Percentiles rank a stretch among this genome's conserved stretches.
These are phyloP conservation scores for Pangasius krempfi DNA, from an alignment of 2,797 vertebrate genomes.

Conservation along the genomic window DNA sequence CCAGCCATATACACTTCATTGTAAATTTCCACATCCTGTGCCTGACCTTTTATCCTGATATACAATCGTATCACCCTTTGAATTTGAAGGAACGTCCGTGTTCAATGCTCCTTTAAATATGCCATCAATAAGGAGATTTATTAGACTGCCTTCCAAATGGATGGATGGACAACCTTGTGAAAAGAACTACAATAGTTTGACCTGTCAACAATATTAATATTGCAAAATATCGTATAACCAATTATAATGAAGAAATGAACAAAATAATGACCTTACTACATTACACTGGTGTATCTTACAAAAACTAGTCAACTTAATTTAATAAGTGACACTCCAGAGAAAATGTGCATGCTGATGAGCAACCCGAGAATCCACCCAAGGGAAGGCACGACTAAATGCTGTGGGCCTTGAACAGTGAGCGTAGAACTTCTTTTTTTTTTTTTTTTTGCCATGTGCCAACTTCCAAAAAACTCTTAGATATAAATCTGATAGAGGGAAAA, in stretches of 20 bases:
- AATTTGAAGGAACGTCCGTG: background rate
- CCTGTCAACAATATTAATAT: background rate
- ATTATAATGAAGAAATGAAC: background rate
- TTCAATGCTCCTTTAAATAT: background rate
- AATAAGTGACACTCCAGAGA: background rate
- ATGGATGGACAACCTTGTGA: background rate
- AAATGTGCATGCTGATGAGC: background rate
- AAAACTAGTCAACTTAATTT: constrained; percentile 4
- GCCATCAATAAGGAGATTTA: background rate
- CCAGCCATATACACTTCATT: background rate
- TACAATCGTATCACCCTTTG: background rate
- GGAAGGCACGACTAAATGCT: constrained; percentile 32
- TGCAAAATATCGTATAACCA: background rate
- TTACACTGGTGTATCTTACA: background rate
- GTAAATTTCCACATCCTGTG: background rate
- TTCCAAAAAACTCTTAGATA: background rate
- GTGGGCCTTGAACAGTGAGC: background rate
- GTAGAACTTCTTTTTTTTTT: background rate
- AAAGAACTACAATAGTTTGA: background rate
- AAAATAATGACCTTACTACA: background rate
- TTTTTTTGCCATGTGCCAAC: background rate
- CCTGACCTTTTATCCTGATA: background rate
- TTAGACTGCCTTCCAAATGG: background rate
- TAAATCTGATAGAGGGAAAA: background rate
- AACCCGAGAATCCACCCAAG: background rate